Conservation (phyloP, 2,888 invertebrate genomes). For the Thymelicus sylvestris region DNA sequence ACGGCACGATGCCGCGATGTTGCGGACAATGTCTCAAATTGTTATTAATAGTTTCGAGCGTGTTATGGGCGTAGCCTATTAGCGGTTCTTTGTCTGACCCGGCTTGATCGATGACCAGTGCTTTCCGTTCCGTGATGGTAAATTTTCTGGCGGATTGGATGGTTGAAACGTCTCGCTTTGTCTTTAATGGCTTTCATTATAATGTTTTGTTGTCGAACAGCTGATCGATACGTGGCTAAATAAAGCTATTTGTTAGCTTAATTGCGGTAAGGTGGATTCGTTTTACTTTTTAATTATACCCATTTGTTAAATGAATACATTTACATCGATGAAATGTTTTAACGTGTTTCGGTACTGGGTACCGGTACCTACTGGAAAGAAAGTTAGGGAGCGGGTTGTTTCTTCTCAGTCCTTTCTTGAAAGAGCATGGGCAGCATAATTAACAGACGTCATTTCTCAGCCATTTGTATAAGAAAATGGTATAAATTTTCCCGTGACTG, state of each 20-base stretch:
- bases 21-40: constrained; percentile 56
- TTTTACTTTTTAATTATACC: background rate
- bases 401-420: too few species aligned
- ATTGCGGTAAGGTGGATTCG: constrained; percentile 3
- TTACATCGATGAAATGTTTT: too few species aligned
- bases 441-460: too few species aligned
- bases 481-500: too few species aligned
- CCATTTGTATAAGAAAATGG: too few species aligned
- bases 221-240: constrained; percentile 7
- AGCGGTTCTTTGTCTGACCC: constrained; percentile 46
- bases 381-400: too few species aligned
- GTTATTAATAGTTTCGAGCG: constrained; percentile 54
- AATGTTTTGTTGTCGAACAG: constrained; percentile 14
- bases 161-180: constrained; percentile 22
- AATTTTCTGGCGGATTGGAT: constrained; percentile 27
- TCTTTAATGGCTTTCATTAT: constrained; percentile 29
- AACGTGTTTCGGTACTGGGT: too few species aligned
- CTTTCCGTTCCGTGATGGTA: constrained; percentile 25
- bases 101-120: constrained; percentile 39
- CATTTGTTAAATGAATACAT: background rate
- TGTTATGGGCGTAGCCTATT: constrained; percentile 35
- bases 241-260: constrained; percentile 16
- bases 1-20: constrained; percentile 1
- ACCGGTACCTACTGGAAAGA: too few species aligned
- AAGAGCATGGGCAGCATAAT: too few species aligned